Percentiles rank a stretch among this genome's conserved stretches.
phyloP scores from a whole-genome alignment of 2,888 invertebrate genomes.

The Podotricha telesiphe region DNA sequence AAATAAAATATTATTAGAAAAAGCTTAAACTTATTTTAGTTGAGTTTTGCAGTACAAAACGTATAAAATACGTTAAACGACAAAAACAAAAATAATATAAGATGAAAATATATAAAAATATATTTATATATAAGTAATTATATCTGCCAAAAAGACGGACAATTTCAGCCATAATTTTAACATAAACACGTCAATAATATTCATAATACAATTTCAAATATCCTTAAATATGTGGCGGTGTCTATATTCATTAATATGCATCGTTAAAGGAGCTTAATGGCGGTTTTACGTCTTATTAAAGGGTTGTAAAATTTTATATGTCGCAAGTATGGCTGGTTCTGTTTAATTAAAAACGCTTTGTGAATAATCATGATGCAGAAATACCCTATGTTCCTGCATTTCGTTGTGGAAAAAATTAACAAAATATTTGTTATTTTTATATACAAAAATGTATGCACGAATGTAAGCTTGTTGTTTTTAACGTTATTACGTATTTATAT shows the following conservation, averaged over 20 bases:
- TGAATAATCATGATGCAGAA: conserved; percentile 77
- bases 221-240: conserved; percentile 66
- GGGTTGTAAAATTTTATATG: conserved; percentile 82
- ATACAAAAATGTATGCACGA: conserved; percentile 1
- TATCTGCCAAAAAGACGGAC: background rate
- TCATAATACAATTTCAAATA: conserved; percentile 45
- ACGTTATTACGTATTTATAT: background rate
- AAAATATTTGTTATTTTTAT: conserved; percentile 10
- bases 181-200: conserved; percentile 31
- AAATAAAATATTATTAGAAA: too few species aligned
- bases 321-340: conserved; percentile 63
- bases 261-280: conserved; percentile 71
- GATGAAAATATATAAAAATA: background rate
- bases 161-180: conserved; percentile 10
- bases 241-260: conserved; percentile 77
- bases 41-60: too few species aligned
- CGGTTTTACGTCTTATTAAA: conserved; percentile 80
- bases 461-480: background rate
- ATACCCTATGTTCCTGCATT: conserved; percentile 55
- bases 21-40: too few species aligned
- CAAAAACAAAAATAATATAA: too few species aligned
- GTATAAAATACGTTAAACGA: too few species aligned
- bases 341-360: conserved; percentile 81
- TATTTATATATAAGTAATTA: background rate
- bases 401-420: conserved; percentile 28